phyloP scores from a whole-genome alignment of 1,140 invertebrate species.

The Muscidifurax raptorellus region DNA sequence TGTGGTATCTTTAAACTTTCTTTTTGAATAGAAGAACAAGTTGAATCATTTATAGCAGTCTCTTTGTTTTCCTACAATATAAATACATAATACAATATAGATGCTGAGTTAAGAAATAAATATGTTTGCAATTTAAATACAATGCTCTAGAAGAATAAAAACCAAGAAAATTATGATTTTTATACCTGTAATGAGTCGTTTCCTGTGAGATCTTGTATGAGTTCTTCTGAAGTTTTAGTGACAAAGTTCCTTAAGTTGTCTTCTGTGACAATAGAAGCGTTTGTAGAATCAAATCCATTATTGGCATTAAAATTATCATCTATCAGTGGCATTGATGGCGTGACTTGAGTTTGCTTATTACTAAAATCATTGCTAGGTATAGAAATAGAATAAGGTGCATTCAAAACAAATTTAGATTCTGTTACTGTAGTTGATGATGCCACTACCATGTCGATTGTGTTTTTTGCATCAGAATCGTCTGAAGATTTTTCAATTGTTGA shows the following conservation, averaged over 20 bases:
- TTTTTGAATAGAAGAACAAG: constrained; percentile 26
- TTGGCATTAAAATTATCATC: constrained; percentile 63
- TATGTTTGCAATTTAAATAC: background rate
- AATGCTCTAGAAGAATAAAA: background rate
- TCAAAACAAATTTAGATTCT: constrained; percentile 46
- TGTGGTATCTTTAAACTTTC: constrained; percentile 38
- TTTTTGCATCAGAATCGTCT: constrained; percentile 50
- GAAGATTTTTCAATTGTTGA: constrained; percentile 69
- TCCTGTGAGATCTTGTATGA: constrained; percentile 32
- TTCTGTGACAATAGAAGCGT: constrained; percentile 22
- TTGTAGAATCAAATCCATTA: constrained; percentile 47
- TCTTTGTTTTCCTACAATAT: constrained; percentile 33
- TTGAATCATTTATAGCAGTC: background rate
- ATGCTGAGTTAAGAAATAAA: background rate
- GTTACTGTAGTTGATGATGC: background rate
- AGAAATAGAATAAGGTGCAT: constrained; percentile 65
- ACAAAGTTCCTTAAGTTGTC: constrained; percentile 33
- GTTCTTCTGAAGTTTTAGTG: constrained; percentile 44
- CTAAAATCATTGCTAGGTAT: constrained; percentile 62
- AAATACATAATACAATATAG: background rate
- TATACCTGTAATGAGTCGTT: constrained; percentile 44
- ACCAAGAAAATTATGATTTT: background rate
- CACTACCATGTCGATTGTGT: background rate
- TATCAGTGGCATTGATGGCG: constrained; percentile 73
- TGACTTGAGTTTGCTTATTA: constrained; percentile 59